Percentiles rank a stretch among this genome's conserved stretches.
These are phyloP conservation scores for Diarsia mendica DNA, from an alignment of 2,888 invertebrate genomes.

Conservation along the genomic window DNA sequence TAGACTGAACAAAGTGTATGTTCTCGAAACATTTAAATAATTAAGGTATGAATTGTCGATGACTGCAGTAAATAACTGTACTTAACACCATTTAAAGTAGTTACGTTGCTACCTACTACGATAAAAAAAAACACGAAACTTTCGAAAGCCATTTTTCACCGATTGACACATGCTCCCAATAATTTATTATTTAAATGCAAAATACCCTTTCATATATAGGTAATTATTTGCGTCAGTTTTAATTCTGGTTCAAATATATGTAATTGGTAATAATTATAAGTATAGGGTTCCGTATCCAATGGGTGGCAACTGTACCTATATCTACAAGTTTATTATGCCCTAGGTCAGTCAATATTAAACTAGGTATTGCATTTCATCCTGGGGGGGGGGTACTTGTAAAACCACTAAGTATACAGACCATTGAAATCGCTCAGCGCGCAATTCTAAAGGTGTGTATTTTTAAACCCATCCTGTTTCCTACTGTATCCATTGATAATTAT, in stretches of 20 bases:
- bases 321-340: no score
- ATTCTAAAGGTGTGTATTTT: no score
- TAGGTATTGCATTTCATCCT: no score
- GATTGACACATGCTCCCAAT: slow-evolving; percentile 47
- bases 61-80: slow-evolving; percentile 21
- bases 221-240: background rate
- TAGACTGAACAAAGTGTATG: background rate
- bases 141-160: slow-evolving; percentile 55
- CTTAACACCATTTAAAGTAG: slow-evolving; percentile 10
- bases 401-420: no score
- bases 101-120: slow-evolving; percentile 15
- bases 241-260: slow-evolving; percentile 4
- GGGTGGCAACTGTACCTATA: background rate
- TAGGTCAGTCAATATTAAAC: no score
- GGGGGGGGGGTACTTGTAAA: no score
- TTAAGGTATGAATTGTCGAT: slow-evolving; percentile 16
- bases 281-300: background rate
- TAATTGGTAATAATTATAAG: background rate
- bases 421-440: no score
- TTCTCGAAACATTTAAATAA: background rate
- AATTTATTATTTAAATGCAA: slow-evolving; percentile 38
- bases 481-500: no score
- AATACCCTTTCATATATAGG: slow-evolving; percentile 30
- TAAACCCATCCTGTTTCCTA: no score
- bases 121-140: slow-evolving; percentile 37